Evolutionary conservation across 2,113 vertebrate species (phyloP), one percentile per base, ranked within the genome.

Genomic region (Alosa alosa): DNA sequence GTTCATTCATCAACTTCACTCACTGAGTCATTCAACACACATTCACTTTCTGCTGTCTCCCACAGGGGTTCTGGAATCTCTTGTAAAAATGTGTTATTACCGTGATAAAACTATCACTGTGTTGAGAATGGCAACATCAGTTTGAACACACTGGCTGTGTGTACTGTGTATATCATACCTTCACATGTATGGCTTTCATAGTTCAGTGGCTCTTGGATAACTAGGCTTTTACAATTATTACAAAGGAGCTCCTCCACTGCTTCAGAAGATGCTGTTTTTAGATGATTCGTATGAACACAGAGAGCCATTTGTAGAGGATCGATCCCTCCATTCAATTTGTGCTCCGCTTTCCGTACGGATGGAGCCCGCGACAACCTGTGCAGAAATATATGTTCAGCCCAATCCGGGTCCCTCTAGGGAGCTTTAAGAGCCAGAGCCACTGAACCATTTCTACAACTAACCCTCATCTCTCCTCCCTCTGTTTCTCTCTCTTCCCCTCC

Each of bases 351-450:
- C 0, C 13, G 31, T 0, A 13, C 15, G 36, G 18, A 39, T 78
- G 72, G 11, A 36, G 72, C 72, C 72, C 0, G 13, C 36, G 2
- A 39, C 36, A 36, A 39, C 31, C 72, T 17, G 72, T 78, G 72
- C 25, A 78, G 17, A 78, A 78, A 78, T 78, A 39, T 78, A 78
- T 78, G 31, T 78, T 78, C 72, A 78, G 72, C 72, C 39, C 72
- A 78, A 78, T 78, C 31, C 31, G 1, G 25, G 1, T 78, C 31
- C 31, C 36, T 39, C 36, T 3, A 41, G 64, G 64, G 64, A 68
- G 64, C n/a, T 36, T 41, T 78, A 78, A 78, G 11, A 39, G 15
- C 72, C 4, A 36, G 36, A 78, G 31, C 36, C 72, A 78, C 15
- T 39, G 31, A 78, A 78, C 31, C 72, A 78, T 78, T 31, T 78